Evolutionary conservation across 2,888 invertebrate genomes (phyloP).

Genomic region (Lepidocyrtoides sp.): DNA sequence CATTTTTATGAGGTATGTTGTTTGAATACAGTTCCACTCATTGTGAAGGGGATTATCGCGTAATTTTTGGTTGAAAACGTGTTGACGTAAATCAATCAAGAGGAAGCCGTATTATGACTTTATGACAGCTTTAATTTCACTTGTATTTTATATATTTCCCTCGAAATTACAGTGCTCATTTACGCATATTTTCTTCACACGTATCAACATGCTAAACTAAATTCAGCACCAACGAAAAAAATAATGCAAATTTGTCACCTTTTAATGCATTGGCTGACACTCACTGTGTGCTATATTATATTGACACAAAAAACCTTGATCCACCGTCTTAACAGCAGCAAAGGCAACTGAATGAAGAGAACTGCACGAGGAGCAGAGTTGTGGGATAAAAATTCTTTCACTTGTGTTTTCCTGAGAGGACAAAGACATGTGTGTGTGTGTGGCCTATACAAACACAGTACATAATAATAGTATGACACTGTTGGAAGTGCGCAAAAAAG

Average conservation of each 20-base stretch:
- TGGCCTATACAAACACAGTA: constrained; percentile 5
- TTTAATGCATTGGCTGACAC: constrained; percentile 5
- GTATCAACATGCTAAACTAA: not conserved
- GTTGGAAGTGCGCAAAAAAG: constrained; percentile 3
- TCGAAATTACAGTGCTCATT: not conserved
- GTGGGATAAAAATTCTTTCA: constrained; percentile 29
- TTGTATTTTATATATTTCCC: not conserved
- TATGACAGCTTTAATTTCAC: not conserved
- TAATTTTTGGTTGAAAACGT: not conserved
- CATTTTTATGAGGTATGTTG: too few species aligned
- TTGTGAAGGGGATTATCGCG: not conserved
- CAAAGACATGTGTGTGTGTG: constrained; percentile 60
- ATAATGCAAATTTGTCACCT: not conserved
- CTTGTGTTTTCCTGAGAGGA: constrained; percentile 62
- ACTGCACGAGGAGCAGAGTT: constrained; percentile 21
- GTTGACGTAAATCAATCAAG: not conserved
- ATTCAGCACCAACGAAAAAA: not conserved
- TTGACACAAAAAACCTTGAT: constrained; percentile 51
- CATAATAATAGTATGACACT: not conserved
- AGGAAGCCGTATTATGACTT: not conserved
- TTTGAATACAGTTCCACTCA: too few species aligned
- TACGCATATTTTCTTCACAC: not conserved
- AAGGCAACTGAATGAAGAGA: constrained; percentile 42
- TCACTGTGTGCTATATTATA: not conserved
- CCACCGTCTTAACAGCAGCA: constrained; percentile 35